phyloP scores from a whole-genome alignment of 2,113 vertebrate genomes.

The Lophotis ruficrista region DNA sequence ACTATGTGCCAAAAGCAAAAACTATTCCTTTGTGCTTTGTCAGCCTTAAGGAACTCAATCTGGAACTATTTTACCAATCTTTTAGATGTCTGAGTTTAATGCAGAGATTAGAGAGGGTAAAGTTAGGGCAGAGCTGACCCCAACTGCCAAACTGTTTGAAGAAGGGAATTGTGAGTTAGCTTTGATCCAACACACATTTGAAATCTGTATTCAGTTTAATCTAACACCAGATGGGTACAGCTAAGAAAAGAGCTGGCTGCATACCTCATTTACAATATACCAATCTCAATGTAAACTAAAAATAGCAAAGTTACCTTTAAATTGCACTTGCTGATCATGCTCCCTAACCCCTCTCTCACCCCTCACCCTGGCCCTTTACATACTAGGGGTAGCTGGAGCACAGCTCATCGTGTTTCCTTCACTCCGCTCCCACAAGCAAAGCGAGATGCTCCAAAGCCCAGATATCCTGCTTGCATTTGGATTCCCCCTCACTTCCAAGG shows the following conservation, averaged over 20 bases:
- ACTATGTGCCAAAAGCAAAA: background rate
- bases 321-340: background rate
- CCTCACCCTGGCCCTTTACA: background rate
- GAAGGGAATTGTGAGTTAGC: background rate
- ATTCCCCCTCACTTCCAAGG: background rate
- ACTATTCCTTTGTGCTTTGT: background rate
- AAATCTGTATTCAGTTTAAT: background rate
- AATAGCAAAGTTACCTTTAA: background rate
- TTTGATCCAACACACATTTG: constrained; percentile 29
- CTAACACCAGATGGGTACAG: background rate
- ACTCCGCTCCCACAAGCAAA: background rate
- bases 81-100: constrained; percentile 5
- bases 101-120: background rate
- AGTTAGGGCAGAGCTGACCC: background rate
- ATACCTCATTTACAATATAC: background rate
- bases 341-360: background rate
- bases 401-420: background rate
- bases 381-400: background rate
- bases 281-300: background rate
- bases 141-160: constrained; percentile 3
- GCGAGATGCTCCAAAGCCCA: background rate
- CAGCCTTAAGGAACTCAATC: constrained; percentile 10
- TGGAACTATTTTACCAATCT: constrained; percentile 21
- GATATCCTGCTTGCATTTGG: background rate
- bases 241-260: background rate